Percentiles rank a stretch among this genome's conserved stretches.
Conservation (phyloP, 2,888 invertebrate genomes). For the Tiliacea citrago region DNA sequence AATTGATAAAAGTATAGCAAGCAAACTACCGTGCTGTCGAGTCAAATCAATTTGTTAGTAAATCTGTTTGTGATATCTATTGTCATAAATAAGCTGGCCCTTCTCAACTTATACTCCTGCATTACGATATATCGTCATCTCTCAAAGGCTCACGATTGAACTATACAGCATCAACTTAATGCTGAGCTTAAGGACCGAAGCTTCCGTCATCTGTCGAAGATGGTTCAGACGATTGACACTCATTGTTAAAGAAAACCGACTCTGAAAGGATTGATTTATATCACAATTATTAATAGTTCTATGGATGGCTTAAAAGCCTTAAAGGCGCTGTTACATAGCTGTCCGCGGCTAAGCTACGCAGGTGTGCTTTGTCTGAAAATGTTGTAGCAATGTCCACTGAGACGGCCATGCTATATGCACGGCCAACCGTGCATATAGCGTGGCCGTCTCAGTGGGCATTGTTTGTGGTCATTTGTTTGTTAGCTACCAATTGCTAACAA, state of each 20-base stretch:
- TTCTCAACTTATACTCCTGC: background rate
- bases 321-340: background rate
- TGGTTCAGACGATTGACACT: constrained; percentile 20
- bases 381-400: background rate
- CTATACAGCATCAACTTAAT: background rate
- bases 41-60: constrained; percentile 12
- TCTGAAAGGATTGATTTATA: constrained; percentile 17
- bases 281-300: constrained; percentile 10
- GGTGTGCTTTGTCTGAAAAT: background rate
- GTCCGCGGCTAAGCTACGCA: background rate
- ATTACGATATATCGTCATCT: constrained; percentile 30
- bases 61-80: background rate
- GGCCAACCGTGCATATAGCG: no score
- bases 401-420: background rate
- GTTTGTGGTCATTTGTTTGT: no score
- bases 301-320: background rate
- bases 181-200: background rate
- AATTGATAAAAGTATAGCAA: background rate
- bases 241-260: constrained; percentile 24
- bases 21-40: background rate
- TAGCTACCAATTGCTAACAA: no score
- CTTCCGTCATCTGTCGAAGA: constrained; percentile 49
- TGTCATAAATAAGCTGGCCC: background rate
- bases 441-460: no score
- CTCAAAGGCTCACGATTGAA: constrained; percentile 38